phyloP scores from a whole-genome alignment of 2,113 vertebrate genomes.

The Otis tarda region DNA sequence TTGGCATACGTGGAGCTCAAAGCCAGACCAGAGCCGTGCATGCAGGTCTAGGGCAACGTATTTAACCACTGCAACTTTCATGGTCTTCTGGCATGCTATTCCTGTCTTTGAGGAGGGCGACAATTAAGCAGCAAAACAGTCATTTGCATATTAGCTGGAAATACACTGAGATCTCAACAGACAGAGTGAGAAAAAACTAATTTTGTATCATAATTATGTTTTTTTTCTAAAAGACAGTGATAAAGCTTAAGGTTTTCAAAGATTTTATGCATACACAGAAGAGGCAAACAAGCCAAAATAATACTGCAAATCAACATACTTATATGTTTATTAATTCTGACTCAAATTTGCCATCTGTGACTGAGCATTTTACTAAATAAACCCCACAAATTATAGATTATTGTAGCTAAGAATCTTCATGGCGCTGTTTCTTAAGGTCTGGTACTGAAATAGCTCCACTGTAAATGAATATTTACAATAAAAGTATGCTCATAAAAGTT shows the following conservation, averaged over 20 bases:
- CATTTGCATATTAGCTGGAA: not conserved
- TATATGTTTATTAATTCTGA: conserved; percentile 43
- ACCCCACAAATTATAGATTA: conserved; percentile 14
- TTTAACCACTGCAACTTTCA: not conserved
- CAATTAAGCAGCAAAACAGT: not conserved
- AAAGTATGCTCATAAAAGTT: conserved; percentile 45
- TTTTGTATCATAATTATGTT: not conserved
- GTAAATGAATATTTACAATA: conserved; percentile 56
- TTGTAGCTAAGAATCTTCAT: not conserved
- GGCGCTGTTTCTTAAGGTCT: conserved; percentile 17
- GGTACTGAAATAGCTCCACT: conserved; percentile 20
- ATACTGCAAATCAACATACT: conserved; percentile 25
- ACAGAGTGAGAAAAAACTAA: not conserved
- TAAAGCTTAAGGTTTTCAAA: conserved; percentile 11
- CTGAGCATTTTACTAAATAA: conserved; percentile 15
- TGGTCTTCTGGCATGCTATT: not conserved
- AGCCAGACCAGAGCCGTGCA: not conserved
- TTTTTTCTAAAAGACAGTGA: not conserved
- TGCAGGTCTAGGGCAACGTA: not conserved
- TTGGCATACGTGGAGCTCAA: not conserved
- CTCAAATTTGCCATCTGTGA: conserved; percentile 39
- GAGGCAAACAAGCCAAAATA: conserved; percentile 45
- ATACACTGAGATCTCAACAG: not conserved
- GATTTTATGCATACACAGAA: conserved; percentile 14
- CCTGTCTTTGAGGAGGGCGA: not conserved